Conservation (phyloP, 2,797 vertebrate genomes). For the Premnoplex brunnescens region DNA sequence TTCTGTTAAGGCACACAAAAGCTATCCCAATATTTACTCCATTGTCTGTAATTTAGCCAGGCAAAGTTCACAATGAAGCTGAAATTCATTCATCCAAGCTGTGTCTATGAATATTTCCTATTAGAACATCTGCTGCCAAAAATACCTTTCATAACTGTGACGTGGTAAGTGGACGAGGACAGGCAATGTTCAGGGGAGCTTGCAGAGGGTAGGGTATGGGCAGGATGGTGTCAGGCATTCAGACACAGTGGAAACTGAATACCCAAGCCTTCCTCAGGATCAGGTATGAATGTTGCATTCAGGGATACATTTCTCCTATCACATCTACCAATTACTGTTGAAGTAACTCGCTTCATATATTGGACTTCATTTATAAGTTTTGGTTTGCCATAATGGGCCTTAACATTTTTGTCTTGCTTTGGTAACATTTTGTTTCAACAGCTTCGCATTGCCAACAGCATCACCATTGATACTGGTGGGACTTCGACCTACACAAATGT, state of each 20-base stretch:
- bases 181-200: neutral
- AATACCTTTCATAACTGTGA: neutral
- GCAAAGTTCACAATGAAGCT: neutral
- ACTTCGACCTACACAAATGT: neutral
- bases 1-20: neutral
- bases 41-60: neutral
- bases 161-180: neutral
- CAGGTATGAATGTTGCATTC: neutral
- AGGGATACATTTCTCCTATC: neutral
- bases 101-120: neutral
- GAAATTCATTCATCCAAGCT: neutral
- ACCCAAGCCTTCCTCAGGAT: neutral
- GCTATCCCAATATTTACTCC: neutral
- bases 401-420: neutral
- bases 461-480: neutral
- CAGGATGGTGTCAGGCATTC: neutral
- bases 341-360: neutral
- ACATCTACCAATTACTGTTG: neutral
- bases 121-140: neutral
- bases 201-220: neutral
- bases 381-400: neutral
- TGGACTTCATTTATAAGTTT: neutral
- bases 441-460: neutral
- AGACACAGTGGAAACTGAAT: neutral
- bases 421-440: neutral